Percentiles rank a stretch among this genome's conserved stretches.
Evolutionary conservation across 2,888 invertebrate species (phyloP).

Genomic region (Spodoptera exigua): DNA sequence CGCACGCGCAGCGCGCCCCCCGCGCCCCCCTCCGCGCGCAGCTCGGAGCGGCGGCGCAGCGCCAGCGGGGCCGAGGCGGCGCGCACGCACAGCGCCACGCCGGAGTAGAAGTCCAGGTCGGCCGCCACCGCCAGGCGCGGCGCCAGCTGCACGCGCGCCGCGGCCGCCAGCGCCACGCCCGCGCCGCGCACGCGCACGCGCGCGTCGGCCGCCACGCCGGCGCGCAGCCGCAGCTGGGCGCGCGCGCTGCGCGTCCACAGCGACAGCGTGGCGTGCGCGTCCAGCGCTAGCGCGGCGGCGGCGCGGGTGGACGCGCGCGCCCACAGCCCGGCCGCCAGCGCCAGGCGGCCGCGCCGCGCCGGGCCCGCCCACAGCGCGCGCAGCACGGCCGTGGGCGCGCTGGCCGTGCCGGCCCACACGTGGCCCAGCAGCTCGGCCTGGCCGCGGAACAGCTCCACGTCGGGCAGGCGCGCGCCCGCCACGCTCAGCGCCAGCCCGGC

Average conservation of each 20-base stretch:
- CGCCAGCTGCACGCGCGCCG: constrained; percentile 33
- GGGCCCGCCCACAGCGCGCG: constrained; percentile 60
- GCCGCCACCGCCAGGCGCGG: constrained; percentile 60
- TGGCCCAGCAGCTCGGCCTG: constrained; percentile 78
- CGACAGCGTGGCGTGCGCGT: constrained; percentile 53
- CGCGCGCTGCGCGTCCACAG: constrained; percentile 54
- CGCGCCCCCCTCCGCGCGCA: constrained; percentile 23
- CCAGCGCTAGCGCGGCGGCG: constrained; percentile 55
- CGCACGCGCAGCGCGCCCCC: constrained; percentile 45
- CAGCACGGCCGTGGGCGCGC: constrained; percentile 70
- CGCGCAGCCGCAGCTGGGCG: constrained; percentile 50
- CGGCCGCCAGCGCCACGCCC: constrained; percentile 48
- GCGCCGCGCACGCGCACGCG: constrained; percentile 60
- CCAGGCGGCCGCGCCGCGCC: constrained; percentile 17
- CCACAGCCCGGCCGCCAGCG: constrained; percentile 51
- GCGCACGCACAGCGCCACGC: constrained; percentile 77
- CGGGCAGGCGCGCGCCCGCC: constrained; percentile 67
- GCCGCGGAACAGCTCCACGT: constrained; percentile 59
- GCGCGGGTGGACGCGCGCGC: constrained; percentile 40
- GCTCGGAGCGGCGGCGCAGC: constrained; percentile 17
- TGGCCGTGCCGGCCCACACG: constrained; percentile 80
- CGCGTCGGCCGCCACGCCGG: constrained; percentile 48
- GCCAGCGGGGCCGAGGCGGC: constrained; percentile 52
- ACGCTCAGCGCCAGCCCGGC: constrained; percentile 71
- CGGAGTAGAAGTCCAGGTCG: constrained; percentile 78